These are phyloP conservation scores for Teleiodes luculella DNA, from an alignment of 2,888 invertebrate species.

Conservation along the genomic window DNA sequence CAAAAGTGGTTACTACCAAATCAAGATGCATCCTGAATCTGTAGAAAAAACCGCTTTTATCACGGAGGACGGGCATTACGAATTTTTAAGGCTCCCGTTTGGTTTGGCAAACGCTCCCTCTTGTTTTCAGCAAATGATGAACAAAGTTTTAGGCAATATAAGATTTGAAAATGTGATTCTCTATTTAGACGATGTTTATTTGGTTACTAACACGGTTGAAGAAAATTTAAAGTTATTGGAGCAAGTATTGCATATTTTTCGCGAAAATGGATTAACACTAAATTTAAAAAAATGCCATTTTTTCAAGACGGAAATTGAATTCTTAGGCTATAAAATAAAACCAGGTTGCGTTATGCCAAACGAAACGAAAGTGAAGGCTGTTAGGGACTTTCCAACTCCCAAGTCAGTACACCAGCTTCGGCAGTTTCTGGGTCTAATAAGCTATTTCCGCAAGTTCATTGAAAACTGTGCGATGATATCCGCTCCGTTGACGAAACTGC, in stretches of 20 bases:
- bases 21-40: slow-evolving; percentile 37
- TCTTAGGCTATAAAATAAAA: slow-evolving; percentile 28
- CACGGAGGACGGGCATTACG: slow-evolving; percentile 44
- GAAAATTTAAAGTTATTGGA: slow-evolving; percentile 18
- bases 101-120: slow-evolving; percentile 23
- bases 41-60: slow-evolving; percentile 43
- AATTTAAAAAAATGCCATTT: too few relatives aligned
- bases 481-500: slow-evolving; percentile 30
- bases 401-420: slow-evolving; percentile 24
- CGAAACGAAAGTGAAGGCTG: slow-evolving; percentile 26
- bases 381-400: slow-evolving; percentile 25
- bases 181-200: slow-evolving; percentile 19
- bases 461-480: slow-evolving; percentile 31
- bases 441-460: slow-evolving; percentile 38
- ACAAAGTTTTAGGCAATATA: slow-evolving; percentile 16
- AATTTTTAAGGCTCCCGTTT: slow-evolving; percentile 33
- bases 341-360: slow-evolving; percentile 21
- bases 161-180: slow-evolving; percentile 18
- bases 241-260: slow-evolving; percentile 19
- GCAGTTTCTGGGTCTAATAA: slow-evolving; percentile 29
- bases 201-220: slow-evolving; percentile 16
- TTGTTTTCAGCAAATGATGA: slow-evolving; percentile 18
- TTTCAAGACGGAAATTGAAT: too few relatives aligned
- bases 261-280: slow-evolving; percentile 24
- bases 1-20: slow-evolving; percentile 40